Base-by-base conservation (phyloP, 30 jellyfish, hydroid and myxozoan genomes). In the Pelagia noctiluca region DNA sequence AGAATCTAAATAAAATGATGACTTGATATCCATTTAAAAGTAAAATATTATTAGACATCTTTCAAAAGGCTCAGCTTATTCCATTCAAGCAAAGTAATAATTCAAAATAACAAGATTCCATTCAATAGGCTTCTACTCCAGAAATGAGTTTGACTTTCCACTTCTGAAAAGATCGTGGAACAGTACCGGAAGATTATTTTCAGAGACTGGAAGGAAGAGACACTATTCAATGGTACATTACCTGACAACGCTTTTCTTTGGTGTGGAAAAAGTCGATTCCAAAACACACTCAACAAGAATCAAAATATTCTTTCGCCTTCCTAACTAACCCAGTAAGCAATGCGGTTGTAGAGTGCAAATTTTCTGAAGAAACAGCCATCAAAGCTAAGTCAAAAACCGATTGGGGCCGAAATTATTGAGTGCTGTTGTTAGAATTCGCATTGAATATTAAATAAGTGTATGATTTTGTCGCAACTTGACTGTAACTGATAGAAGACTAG, bases 381-480 rank as follows among this genome's bases (percentile, higher is more conserved):
- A 84, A 84, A 61, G 75, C 93, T 38, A 84, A 84, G 88, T 54
- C 46, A 75, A 88, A 75, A 84, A 77, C 78, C 33, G 84, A 57
- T 50, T 84, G 87, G 46, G 46, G 35, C 86, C 54, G 23, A 38
- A 73, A 42, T 23, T 84, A 67, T 50, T 84, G 90, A 91, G 75
- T 72, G 86, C 95, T 22, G 61, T 75, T 13, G 50, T 84, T 23
- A 84, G 95, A 75, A 75, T 75, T 71, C 63, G 95, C 57, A 78
- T 61, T 54, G 28, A 76, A 54, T 52, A 29, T 54, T 25, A 49
- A 50, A 49, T 49, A 11, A 35, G 80, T 78, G 37, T 35, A 50
- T 72, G 73, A 65, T 83, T 92, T 65, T 71, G 94, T 60, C 80
- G 75, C 50, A 92, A 83, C 57, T 42, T 32, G 65, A 28, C 79